These are phyloP conservation scores for Nasonovia ribisnigri DNA, from an alignment of 2,888 invertebrate species.

Conservation along the genomic window DNA sequence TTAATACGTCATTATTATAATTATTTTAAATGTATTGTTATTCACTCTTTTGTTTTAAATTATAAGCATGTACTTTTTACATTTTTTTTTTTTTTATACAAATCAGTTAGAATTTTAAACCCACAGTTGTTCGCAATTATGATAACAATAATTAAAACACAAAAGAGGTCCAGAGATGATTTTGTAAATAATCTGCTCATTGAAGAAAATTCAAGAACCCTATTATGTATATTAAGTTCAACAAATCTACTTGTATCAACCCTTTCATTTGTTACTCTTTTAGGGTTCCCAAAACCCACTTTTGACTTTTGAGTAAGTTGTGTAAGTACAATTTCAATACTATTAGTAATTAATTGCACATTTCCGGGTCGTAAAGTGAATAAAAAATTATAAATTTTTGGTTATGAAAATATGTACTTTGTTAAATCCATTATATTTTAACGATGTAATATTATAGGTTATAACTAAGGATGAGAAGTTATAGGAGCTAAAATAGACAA, in stretches of 20 bases:
- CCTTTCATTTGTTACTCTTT: neutral
- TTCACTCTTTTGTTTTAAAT: neutral
- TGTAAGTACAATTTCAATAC: neutral
- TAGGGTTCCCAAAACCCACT: neutral
- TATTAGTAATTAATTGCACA: neutral
- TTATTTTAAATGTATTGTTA: neutral
- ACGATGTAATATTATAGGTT: neutral
- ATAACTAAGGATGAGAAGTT: no score
- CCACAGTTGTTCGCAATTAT: neutral
- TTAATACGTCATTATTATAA: neutral
- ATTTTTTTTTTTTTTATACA: neutral
- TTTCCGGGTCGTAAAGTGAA: neutral
- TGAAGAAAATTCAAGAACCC: neutral
- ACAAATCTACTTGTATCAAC: neutral
- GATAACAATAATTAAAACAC: neutral
- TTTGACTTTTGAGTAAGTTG: neutral
- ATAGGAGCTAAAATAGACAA: no score
- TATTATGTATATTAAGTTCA: neutral
- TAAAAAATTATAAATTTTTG: neutral
- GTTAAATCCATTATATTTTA: neutral
- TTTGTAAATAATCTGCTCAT: neutral
- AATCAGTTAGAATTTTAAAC: neutral
- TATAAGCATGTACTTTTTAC: neutral
- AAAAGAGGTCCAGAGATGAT: neutral
- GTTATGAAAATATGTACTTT: neutral